phyloP scores from a whole-genome alignment of 2,113 vertebrate species.

The Mormyrus lacerda region DNA sequence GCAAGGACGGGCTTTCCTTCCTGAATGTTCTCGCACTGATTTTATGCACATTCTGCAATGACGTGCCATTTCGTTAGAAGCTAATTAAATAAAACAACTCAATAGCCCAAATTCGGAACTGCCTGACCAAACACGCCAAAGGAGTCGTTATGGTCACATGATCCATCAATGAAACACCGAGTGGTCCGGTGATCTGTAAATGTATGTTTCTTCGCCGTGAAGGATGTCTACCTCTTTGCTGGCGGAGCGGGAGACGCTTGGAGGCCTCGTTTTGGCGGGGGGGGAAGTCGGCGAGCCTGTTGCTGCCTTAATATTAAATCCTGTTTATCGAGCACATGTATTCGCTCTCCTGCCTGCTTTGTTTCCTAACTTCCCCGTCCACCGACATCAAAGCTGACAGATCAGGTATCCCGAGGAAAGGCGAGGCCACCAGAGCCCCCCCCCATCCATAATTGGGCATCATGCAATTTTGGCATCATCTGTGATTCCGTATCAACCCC shows the following conservation, averaged over 20 bases:
- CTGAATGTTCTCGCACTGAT: not conserved
- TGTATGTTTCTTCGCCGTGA: not conserved
- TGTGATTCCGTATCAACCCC: constrained; percentile 63
- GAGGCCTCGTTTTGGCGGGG: not conserved
- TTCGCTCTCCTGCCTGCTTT: constrained; percentile 53
- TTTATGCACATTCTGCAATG: not conserved
- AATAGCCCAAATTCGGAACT: not conserved
- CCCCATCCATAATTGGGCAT: constrained; percentile 54
- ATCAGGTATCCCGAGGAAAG: constrained; percentile 55
- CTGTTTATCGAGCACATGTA: constrained; percentile 61
- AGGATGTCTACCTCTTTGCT: not conserved
- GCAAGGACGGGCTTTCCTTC: not conserved
- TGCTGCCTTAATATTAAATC: constrained; percentile 55
- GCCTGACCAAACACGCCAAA: not conserved
- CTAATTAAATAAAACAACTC: not conserved
- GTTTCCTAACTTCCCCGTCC: constrained; percentile 55
- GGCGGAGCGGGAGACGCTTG: not conserved
- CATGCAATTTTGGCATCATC: constrained; percentile 52
- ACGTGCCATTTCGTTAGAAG: not conserved
- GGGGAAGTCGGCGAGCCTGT: not conserved
- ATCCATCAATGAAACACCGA: not conserved
- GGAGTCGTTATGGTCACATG: not conserved
- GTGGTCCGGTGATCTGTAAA: not conserved
- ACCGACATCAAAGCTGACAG: constrained; percentile 62
- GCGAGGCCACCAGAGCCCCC: constrained; percentile 53